Percentiles rank a stretch among this genome's conserved stretches.
phyloP scores from a whole-genome alignment of 2,113 vertebrate genomes.

The Myrmecophaga tridactyla region DNA sequence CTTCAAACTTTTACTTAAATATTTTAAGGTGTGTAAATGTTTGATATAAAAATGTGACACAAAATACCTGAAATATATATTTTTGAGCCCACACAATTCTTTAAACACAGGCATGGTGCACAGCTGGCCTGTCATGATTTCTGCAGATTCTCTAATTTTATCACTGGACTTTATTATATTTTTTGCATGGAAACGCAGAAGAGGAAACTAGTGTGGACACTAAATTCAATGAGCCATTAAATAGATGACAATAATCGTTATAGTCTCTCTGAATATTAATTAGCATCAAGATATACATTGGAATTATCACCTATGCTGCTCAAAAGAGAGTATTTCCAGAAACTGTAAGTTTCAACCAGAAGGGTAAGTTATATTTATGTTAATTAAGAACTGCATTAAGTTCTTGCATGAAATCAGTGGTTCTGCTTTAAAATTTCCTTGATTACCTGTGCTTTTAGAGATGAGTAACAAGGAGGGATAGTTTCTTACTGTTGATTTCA shows the following conservation, averaged over 20 bases:
- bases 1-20: neutral
- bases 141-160: slow-evolving; percentile 40
- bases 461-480: neutral
- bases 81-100: neutral
- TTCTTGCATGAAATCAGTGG: neutral
- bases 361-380: neutral
- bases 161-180: slow-evolving; percentile 8
- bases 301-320: neutral
- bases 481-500: neutral
- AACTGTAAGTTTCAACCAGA: neutral
- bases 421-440: neutral
- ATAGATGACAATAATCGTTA: slow-evolving; percentile 50
- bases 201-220: neutral
- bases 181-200: slow-evolving; percentile 43
- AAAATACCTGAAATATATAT: neutral
- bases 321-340: neutral
- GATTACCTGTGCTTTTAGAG: neutral
- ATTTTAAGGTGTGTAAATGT: neutral
- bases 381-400: neutral
- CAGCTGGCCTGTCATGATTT: slow-evolving; percentile 12
- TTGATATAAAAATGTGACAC: neutral
- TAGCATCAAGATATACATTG: neutral
- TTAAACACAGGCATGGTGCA: neutral
- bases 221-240: slow-evolving; percentile 45
- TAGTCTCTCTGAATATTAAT: slow-evolving; percentile 42